Conservation (phyloP, 2,113 vertebrate species). For the Syrrhaptes paradoxus region DNA sequence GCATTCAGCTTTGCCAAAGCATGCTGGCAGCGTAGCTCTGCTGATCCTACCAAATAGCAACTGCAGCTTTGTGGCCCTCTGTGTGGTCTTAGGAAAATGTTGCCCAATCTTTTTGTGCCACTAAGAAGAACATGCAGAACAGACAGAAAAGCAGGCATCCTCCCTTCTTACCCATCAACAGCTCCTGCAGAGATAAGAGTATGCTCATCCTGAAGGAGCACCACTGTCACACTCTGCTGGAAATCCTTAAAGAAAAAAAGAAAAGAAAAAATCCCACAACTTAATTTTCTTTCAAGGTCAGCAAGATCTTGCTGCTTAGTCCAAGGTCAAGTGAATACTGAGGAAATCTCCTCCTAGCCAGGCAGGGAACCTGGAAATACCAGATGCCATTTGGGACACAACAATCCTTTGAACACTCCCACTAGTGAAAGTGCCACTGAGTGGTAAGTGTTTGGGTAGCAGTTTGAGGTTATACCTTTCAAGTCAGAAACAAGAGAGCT, state of each 20-base stretch:
- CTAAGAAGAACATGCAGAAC: not conserved
- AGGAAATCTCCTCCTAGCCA: not conserved
- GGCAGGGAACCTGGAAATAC: not conserved
- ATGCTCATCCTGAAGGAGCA: slow-evolving; percentile 91
- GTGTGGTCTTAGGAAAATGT: not conserved
- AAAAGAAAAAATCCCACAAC: not conserved
- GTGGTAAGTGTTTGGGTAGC: not conserved
- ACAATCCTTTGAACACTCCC: not conserved
- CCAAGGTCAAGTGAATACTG: not conserved
- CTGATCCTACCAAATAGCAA: not conserved
- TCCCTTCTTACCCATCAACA: slow-evolving; percentile 89
- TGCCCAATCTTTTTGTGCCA: not conserved
- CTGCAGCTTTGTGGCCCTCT: not conserved
- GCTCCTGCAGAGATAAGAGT: slow-evolving; percentile 94
- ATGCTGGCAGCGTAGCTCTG: not conserved
- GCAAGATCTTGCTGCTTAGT: not conserved
- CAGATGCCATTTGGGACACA: not conserved
- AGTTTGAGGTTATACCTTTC: not conserved
- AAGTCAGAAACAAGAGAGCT: not conserved
- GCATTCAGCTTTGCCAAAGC: not conserved
- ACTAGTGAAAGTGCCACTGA: not conserved
- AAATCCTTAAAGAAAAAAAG: slow-evolving; percentile 80
- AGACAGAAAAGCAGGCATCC: not conserved
- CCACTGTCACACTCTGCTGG: slow-evolving; percentile 96
- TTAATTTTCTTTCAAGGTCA: not conserved